phyloP scores from a whole-genome alignment of 2,113 vertebrate species.

The Gopherus flavomarginatus region DNA sequence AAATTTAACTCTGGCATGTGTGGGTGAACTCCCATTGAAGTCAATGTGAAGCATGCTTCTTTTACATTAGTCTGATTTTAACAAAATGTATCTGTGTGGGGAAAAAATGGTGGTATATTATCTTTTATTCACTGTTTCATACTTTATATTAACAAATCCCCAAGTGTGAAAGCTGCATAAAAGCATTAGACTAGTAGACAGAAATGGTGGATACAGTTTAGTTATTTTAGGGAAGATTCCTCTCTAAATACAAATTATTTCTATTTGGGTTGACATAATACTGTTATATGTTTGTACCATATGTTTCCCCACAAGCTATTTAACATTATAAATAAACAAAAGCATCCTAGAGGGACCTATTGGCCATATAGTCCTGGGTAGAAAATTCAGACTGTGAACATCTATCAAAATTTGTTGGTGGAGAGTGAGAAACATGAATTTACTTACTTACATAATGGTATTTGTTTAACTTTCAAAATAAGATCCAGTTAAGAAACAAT shows the following conservation, averaged over 20 bases:
- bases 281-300: conserved; percentile 52
- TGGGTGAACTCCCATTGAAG: conserved; percentile 46
- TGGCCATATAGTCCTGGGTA: conserved; percentile 19
- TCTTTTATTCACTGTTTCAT: conserved; percentile 1
- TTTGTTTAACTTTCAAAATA: not conserved
- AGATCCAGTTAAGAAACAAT: not conserved
- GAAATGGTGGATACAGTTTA: not conserved
- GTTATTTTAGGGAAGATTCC: conserved; percentile 33
- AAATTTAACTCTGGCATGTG: conserved; percentile 38
- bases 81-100: not conserved
- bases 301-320: conserved; percentile 51
- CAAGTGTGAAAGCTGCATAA: conserved; percentile 14
- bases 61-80: conserved; percentile 32
- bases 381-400: conserved; percentile 45
- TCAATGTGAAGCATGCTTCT: not conserved
- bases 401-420: not conserved
- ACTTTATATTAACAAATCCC: conserved; percentile 16
- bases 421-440: conserved; percentile 23
- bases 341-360: conserved; percentile 33
- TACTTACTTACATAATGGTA: not conserved
- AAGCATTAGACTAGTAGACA: not conserved
- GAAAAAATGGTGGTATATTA: conserved; percentile 16
- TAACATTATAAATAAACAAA: conserved; percentile 63
- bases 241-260: conserved; percentile 32
- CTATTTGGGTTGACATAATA: conserved; percentile 50